Evolutionary conservation across 2,113 vertebrate genomes (phyloP).

Genomic region (Pterocles gutturalis): DNA sequence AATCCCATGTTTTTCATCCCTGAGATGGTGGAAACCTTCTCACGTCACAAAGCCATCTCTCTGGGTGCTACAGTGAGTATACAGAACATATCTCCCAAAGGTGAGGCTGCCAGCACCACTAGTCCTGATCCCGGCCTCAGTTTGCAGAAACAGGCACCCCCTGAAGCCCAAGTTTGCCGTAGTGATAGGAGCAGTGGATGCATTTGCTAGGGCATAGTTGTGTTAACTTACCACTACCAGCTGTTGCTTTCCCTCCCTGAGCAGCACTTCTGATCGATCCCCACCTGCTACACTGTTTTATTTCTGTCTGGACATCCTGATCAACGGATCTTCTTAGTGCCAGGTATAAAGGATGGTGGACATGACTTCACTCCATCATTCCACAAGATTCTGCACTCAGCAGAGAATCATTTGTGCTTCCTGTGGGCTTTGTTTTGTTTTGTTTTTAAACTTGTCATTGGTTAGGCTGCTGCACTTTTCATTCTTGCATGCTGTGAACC

Average conservation of each 20-base stretch:
- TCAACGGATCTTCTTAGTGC: background rate
- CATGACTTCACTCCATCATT: background rate
- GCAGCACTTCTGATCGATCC: background rate
- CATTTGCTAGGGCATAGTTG: background rate
- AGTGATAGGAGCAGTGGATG: background rate
- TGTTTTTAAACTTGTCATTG: background rate
- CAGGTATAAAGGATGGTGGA: background rate
- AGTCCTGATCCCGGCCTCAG: background rate
- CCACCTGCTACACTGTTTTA: background rate
- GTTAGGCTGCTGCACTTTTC: background rate
- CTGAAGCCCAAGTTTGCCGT: background rate
- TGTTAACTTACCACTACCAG: background rate
- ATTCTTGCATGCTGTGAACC: rapidly evolving
- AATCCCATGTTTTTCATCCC: background rate
- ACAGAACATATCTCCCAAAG: background rate
- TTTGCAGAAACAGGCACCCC: background rate
- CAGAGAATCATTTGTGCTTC: background rate
- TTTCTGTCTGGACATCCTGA: background rate
- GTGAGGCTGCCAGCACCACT: background rate
- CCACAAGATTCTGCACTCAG: background rate
- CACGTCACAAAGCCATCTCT: background rate
- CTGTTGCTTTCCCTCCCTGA: background rate
- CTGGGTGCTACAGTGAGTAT: background rate
- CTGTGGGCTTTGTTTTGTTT: background rate
- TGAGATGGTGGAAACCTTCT: background rate